Conservation (phyloP, 1,140 invertebrate species). For the Dinothrombium tinctorium region DNA sequence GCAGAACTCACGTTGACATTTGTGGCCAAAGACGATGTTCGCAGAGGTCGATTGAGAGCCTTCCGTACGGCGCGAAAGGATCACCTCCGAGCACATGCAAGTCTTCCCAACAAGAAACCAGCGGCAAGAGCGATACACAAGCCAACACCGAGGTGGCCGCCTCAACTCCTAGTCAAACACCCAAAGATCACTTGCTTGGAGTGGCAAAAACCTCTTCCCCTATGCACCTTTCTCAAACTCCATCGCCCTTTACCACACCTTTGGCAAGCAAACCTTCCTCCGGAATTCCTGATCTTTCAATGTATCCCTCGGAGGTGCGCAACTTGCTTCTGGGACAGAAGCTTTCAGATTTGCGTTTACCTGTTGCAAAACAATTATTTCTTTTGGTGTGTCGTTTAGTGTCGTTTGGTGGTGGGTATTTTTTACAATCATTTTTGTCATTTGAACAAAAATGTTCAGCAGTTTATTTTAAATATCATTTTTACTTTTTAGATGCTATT, state of each 20-base stretch:
- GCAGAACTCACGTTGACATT: background rate
- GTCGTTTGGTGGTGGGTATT: background rate
- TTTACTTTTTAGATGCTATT: background rate
- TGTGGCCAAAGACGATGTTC: background rate
- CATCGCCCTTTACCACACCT: background rate
- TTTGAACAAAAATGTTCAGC: background rate
- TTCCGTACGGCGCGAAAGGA: background rate
- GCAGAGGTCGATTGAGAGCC: background rate
- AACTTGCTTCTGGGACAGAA: background rate
- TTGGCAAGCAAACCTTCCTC: constrained; percentile 1
- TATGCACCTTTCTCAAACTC: background rate
- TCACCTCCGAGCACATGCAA: background rate
- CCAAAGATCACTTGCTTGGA: background rate
- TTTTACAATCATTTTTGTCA: background rate
- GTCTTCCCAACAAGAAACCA: background rate
- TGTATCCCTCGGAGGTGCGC: background rate
- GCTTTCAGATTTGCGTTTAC: background rate
- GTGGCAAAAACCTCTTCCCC: background rate
- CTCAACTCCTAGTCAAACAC: background rate
- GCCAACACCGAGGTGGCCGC: background rate
- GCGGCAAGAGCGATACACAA: background rate
- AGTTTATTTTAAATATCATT: background rate
- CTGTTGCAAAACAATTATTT: background rate
- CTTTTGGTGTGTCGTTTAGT: background rate
- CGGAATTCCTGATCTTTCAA: background rate